Base-by-base conservation (phyloP, 1,140 invertebrate genomes). In the Oreohelix idahoensis region DNA sequence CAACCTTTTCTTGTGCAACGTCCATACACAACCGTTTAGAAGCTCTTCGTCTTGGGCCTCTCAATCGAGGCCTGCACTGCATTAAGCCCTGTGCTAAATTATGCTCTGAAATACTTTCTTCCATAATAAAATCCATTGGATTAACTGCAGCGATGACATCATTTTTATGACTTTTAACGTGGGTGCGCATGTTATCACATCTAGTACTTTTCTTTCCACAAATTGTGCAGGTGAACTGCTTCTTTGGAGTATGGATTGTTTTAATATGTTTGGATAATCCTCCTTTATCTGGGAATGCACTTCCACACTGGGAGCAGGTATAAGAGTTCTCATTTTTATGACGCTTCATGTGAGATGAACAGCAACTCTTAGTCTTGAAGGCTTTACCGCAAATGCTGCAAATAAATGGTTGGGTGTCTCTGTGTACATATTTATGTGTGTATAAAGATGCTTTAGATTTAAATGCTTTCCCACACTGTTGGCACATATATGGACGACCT, bases 341-440 rank as follows among this genome's bases (percentile, higher is more conserved):
- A 15, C 69, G 69, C 32, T 51, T 51, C 63, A 81, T 83, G 69
- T 85, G 84, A 23, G 58, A 51, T 29, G 39, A 23, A 42, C 71
- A 77, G 45, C 73, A 77, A 26, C 42, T 58, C 49, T 83, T 81
- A 32, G 70, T 71, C 20, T 51, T 38, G 45, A 83, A 81, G 32
- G 76, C 26, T 49, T 83, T 83, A 10, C 42, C 36, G 26, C 81
- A 81, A 26, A 36, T 79, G 8, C 70, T 32, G 81, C 81, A 81
- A 32, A 32, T 38, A 81, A 77, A 85, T 11, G 71, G 29, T 36
- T 79, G 51, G 26, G 63, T 39, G 66, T 79, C 81, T 29, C 32
- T 66, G 70, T 86, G 85, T 66, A 79, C 77, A n/a, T 32, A 66
- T 38, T 49, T 84, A 42, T 86, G 85, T 35, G 36, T 73, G 42